These are phyloP conservation scores for Ophthalmolycus amberensis DNA, from an alignment of 2,113 vertebrate genomes.

Conservation along the genomic window DNA sequence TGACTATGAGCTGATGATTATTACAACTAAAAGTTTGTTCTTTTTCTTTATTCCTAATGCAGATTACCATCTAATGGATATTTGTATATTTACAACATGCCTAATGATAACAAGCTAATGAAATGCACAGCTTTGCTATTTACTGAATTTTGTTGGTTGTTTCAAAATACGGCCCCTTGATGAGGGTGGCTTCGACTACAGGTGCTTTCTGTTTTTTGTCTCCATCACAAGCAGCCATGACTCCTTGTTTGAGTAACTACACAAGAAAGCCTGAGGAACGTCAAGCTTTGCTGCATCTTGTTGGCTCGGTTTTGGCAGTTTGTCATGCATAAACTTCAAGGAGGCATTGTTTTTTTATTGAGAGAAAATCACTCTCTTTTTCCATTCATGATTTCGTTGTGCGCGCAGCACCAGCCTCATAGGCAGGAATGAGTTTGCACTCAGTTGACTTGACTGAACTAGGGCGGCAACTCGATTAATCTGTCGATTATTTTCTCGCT, in stretches of 20 bases:
- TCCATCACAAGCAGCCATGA: not conserved
- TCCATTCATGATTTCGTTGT: not conserved
- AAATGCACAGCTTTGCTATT: not conserved
- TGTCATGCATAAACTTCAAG: not conserved
- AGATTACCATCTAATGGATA: not conserved
- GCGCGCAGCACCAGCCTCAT: not conserved
- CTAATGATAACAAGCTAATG: too few species aligned
- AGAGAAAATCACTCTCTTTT: not conserved
- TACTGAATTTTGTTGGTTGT: not conserved
- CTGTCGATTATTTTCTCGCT: not conserved
- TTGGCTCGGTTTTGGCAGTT: not conserved
- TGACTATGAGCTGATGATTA: not conserved
- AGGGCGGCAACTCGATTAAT: not conserved
- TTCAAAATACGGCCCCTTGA: not conserved
- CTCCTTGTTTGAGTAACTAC: not conserved
- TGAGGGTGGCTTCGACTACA: not conserved
- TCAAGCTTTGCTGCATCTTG: not conserved
- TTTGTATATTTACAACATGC: not conserved
- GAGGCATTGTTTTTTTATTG: not conserved
- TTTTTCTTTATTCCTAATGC: not conserved
- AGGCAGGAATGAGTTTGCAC: not conserved
- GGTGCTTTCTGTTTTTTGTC: not conserved
- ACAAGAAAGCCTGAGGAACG: not conserved
- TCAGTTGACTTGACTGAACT: not conserved
- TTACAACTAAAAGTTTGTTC: not conserved